Evolutionary conservation across 2,888 invertebrate genomes (phyloP).

Genomic region (Fabriciana adippe): DNA sequence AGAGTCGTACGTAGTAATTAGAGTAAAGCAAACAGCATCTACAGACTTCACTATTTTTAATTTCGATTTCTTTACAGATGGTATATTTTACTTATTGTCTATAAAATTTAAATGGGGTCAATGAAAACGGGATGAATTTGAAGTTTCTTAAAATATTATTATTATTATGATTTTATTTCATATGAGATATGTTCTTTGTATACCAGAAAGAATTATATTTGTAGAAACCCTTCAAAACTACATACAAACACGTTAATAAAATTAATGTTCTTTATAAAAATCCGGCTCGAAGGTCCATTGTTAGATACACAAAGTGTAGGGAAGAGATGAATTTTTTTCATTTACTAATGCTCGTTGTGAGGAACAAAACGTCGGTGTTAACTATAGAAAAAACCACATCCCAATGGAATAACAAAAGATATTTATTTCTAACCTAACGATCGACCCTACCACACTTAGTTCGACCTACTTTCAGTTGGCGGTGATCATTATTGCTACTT

Average conservation of each 20-base stretch:
- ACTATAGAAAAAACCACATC: slow-evolving; percentile 9
- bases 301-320: slow-evolving; percentile 8
- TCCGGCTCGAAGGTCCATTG: neutral
- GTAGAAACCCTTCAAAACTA: neutral
- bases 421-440: slow-evolving; percentile 2
- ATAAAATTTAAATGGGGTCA: too few relatives aligned
- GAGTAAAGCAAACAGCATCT: neutral
- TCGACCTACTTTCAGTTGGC: slow-evolving; percentile 2
- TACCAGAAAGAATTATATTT: neutral
- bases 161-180: too few relatives aligned
- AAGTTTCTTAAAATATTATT: too few relatives aligned
- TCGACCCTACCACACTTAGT: neutral
- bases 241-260: slow-evolving; percentile 10
- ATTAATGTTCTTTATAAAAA: neutral
- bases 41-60: too few relatives aligned
- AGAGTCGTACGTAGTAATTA: slow-evolving; percentile 23
- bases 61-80: too few relatives aligned
- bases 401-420: slow-evolving; percentile 7
- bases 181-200: neutral
- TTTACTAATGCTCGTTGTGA: slow-evolving; percentile 19
- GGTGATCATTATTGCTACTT: neutral
- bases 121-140: too few relatives aligned
- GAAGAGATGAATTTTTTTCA: slow-evolving; percentile 19
- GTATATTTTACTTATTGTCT: too few relatives aligned
- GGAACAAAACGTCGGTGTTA: slow-evolving; percentile 23